A percentile compares a stretch with the other conserved stretches of the same genome.
These are phyloP conservation scores for Tribolium madens DNA, from an alignment of 1,140 invertebrate genomes.

Conservation along the genomic window DNA sequence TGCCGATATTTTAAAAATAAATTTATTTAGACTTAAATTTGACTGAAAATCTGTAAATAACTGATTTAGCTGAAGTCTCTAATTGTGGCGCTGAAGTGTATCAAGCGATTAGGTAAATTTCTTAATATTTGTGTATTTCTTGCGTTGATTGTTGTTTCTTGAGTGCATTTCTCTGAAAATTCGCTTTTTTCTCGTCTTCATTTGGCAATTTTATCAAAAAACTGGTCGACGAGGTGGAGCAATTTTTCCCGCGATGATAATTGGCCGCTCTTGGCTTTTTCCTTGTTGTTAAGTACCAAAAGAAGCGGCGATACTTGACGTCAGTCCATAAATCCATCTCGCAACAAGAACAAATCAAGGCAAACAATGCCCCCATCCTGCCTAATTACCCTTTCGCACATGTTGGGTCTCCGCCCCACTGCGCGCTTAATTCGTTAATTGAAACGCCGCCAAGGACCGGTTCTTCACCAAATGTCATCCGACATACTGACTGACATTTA, in stretches of 20 bases:
- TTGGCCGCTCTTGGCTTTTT: neutral
- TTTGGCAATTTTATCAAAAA: neutral
- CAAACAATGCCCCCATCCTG: neutral
- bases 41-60: too few relatives aligned
- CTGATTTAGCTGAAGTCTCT: too few relatives aligned
- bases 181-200: too few relatives aligned
- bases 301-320: neutral
- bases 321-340: neutral
- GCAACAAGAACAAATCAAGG: neutral
- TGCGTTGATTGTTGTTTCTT: too few relatives aligned
- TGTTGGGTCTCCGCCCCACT: neutral
- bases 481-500: conserved; percentile 29
- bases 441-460: neutral
- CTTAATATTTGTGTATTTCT: too few relatives aligned
- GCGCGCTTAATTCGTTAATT: neutral
- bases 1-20: too few relatives aligned
- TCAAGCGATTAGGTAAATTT: too few relatives aligned
- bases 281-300: neutral
- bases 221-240: neutral
- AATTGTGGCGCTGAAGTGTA: too few relatives aligned
- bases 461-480: conserved; percentile 16
- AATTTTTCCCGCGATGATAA: neutral
- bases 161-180: too few relatives aligned
- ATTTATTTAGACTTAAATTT: too few relatives aligned
- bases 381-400: neutral